Conservation (phyloP, 53 echinoderm and acorn worm genomes). For the Stichopus horrens region DNA sequence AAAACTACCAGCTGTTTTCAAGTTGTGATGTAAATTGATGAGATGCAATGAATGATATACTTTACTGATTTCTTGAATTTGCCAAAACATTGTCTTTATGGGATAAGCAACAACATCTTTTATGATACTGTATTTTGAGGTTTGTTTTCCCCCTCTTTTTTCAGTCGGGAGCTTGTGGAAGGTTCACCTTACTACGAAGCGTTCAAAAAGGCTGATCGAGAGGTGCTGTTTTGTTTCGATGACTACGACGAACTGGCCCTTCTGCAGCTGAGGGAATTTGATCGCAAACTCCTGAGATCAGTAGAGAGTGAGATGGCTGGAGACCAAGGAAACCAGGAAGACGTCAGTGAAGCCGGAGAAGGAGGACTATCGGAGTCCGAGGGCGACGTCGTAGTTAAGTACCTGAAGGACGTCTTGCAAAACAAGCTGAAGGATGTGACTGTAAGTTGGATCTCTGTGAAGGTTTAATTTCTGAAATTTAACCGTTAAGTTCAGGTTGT, state of each 20-base stretch:
- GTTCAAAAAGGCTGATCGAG: slow-evolving; percentile 68
- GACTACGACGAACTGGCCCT: slow-evolving; percentile 94
- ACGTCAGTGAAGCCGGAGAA: slow-evolving; percentile 26
- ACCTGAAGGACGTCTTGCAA: slow-evolving; percentile 76
- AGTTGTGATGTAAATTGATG: too few species aligned
- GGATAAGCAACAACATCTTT: too few species aligned
- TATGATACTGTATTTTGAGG: too few species aligned
- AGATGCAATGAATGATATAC: too few species aligned
- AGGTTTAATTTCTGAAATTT: too few species aligned
- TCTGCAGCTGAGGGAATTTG: slow-evolving; percentile 95
- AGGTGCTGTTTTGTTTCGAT: slow-evolving; percentile 94
- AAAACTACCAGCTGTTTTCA: too few species aligned
- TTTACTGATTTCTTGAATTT: too few species aligned
- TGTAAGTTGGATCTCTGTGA: slow-evolving; percentile 42
- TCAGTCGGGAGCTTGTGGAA: slow-evolving; percentile 88
- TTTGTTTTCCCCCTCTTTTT: neutral
- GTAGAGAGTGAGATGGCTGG: slow-evolving; percentile 94
- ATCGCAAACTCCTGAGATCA: slow-evolving; percentile 77
- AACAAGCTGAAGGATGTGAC: slow-evolving; percentile 77
- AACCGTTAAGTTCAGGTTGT: too few species aligned
- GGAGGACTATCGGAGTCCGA: slow-evolving; percentile 20
- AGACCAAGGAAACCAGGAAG: slow-evolving; percentile 39
- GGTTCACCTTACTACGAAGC: slow-evolving; percentile 93
- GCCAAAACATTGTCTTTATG: too few species aligned
- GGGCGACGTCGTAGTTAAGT: slow-evolving; percentile 67